A percentile compares a stretch with the other conserved stretches of the same genome.
Evolutionary conservation across 1,140 invertebrate species (phyloP).

Genomic region (Tetragnatha versicolor): DNA sequence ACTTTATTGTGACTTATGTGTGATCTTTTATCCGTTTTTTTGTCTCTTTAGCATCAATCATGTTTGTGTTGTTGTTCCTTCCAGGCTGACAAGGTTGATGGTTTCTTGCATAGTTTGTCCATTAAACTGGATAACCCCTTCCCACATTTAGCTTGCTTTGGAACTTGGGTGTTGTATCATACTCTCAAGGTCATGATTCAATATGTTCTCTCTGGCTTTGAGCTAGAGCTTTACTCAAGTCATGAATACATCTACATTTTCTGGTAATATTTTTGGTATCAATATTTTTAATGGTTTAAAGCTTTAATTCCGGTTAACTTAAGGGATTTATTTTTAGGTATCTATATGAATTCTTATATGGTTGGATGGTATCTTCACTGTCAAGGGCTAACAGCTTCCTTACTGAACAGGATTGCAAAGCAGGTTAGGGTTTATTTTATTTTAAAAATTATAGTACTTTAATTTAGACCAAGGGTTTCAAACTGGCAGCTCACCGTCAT

Average conservation of each 20-base stretch:
- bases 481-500: no score
- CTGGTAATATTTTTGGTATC: constrained; percentile 70
- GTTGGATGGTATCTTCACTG: constrained; percentile 89
- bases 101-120: constrained; percentile 77
- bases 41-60: neutral
- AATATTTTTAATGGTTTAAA: neutral
- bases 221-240: constrained; percentile 93
- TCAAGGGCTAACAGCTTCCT: constrained; percentile 83
- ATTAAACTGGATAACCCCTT: constrained; percentile 74
- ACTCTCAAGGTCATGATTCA: constrained; percentile 95
- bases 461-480: constrained; percentile 62
- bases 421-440: constrained; percentile 5
- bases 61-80: constrained; percentile 55
- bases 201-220: constrained; percentile 92
- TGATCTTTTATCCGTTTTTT: neutral
- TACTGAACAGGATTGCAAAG: constrained; percentile 18
- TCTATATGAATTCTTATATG: constrained; percentile 92
- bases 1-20: no score
- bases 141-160: constrained; percentile 85
- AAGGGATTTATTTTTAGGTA: constrained; percentile 72
- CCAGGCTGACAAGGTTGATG: constrained; percentile 90
- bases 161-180: constrained; percentile 95
- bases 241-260: constrained; percentile 96
- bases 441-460: neutral
- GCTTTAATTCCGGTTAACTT: neutral